A percentile compares a stretch with the other conserved stretches of the same genome.
These are phyloP conservation scores for Adelphocoris suturalis DNA, from an alignment of 2,888 invertebrate genomes.

Conservation along the genomic window DNA sequence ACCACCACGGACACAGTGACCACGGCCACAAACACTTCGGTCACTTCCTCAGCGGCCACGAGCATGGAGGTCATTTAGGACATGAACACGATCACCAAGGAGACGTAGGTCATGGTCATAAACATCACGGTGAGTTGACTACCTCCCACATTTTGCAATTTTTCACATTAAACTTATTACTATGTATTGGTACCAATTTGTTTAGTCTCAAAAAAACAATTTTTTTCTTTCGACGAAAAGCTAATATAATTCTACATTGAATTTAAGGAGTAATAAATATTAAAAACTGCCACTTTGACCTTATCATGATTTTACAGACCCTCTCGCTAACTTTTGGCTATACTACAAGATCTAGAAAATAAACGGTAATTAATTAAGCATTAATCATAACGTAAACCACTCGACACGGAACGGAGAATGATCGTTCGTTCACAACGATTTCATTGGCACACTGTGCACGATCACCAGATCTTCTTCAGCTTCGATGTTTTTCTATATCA, in stretches of 20 bases:
- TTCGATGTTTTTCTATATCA: conserved; percentile 1
- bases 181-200: no score
- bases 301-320: conserved; percentile 63
- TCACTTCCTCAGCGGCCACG: conserved; percentile 79
- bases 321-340: conserved; percentile 66
- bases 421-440: not conserved
- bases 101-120: conserved; percentile 71
- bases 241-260: no score
- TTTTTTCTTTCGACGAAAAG: no score
- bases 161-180: not conserved
- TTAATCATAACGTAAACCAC: not conserved
- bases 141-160: not conserved
- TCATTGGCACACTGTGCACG: not conserved
- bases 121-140: conserved; percentile 71
- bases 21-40: conserved; percentile 81
- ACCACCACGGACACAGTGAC: conserved; percentile 76
- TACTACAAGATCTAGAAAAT: conserved; percentile 49
- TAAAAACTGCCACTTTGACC: no score
- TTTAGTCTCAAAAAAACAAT: no score
- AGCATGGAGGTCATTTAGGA: conserved; percentile 79
- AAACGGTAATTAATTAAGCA: conserved; percentile 5
- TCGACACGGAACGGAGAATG: not conserved
- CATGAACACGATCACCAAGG: conserved; percentile 79
- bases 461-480: not conserved
- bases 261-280: no score